Conservation (phyloP, 2,113 vertebrate genomes). For the Maccullochella peelii region DNA sequence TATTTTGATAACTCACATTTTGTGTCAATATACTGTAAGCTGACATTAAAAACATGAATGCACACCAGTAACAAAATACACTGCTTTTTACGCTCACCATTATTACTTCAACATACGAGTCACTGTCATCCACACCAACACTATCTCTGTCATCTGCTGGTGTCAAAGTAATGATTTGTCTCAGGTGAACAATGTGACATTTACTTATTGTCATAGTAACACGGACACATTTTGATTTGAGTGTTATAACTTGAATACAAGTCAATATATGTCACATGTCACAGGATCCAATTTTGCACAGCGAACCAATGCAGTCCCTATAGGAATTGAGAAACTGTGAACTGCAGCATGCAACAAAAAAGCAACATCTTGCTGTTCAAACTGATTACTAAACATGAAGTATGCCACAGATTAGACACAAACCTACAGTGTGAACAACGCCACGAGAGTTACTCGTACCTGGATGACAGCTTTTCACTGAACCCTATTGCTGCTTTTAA, state of each 20-base stretch:
- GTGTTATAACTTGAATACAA: slow-evolving; percentile 46
- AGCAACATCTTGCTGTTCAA: background rate
- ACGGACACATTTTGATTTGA: background rate
- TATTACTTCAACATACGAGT: background rate
- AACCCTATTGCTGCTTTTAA: background rate
- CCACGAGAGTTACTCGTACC: background rate
- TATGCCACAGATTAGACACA: background rate
- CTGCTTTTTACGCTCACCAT: background rate
- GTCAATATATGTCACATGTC: slow-evolving; percentile 44
- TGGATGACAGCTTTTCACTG: background rate
- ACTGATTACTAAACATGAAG: slow-evolving; percentile 4
- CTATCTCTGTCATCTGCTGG: background rate
- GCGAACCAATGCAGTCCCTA: background rate
- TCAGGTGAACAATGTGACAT: slow-evolving; percentile 54
- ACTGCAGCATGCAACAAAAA: background rate
- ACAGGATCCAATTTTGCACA: slow-evolving; percentile 19
- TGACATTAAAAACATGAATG: background rate
- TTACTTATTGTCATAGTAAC: slow-evolving; percentile 20
- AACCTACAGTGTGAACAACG: background rate
- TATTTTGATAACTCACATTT: background rate
- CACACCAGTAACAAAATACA: background rate
- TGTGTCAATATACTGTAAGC: background rate
- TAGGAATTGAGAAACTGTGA: background rate
- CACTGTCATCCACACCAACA: background rate
- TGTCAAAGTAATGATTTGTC: slow-evolving; percentile 20